Evolutionary conservation across 2,113 vertebrate species (phyloP).

Genomic region (Eolophus roseicapilla): DNA sequence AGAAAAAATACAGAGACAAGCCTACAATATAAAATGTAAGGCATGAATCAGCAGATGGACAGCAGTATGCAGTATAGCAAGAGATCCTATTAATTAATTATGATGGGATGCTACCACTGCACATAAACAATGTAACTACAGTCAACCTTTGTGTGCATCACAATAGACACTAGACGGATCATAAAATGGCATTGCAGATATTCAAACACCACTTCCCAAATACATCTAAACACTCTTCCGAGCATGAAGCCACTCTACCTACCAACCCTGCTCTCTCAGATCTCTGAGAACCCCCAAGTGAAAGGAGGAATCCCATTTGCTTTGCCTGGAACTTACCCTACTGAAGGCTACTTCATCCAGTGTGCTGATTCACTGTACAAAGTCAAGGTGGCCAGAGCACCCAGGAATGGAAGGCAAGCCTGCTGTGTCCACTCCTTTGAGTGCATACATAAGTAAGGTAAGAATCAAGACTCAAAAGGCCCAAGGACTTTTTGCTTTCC

Average conservation of each 20-base stretch:
- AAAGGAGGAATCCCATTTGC: not conserved
- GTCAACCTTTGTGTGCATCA: not conserved
- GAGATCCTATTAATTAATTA: not conserved
- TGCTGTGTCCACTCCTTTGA: not conserved
- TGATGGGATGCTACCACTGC: not conserved
- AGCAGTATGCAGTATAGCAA: not conserved
- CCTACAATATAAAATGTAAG: not conserved
- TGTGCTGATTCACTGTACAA: not conserved
- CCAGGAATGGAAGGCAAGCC: not conserved
- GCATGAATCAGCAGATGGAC: not conserved
- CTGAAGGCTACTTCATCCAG: not conserved
- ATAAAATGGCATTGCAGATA: not conserved
- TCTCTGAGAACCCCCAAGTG: not conserved
- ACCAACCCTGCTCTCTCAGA: not conserved
- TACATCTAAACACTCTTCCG: not conserved
- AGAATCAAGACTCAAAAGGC: not conserved
- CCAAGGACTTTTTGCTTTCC: not conserved
- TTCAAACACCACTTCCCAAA: not conserved
- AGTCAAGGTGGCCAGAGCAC: not conserved
- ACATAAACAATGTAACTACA: not conserved
- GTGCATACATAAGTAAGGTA: not conserved
- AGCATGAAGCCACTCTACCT: rapidly evolving
- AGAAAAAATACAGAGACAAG: not conserved
- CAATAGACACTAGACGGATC: not conserved
- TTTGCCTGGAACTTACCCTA: not conserved